Evolutionary conservation across 2,797 vertebrate genomes (phyloP).

Genomic region (Gouania willdenowi): DNA sequence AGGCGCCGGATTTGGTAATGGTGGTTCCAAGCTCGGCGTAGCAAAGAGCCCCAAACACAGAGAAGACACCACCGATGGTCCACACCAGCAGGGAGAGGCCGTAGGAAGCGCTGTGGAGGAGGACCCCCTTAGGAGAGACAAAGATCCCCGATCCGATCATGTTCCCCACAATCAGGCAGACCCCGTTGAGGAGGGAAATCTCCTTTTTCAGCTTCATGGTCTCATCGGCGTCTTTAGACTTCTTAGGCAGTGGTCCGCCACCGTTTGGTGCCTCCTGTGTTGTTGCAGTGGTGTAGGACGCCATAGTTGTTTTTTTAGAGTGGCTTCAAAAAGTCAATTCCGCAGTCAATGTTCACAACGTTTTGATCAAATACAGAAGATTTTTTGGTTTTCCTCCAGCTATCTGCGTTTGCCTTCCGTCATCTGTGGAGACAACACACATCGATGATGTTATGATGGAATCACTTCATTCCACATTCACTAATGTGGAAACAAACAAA

Average conservation of each 20-base stretch:
- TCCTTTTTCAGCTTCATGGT: conserved; percentile 89
- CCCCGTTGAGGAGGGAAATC: conserved; percentile 88
- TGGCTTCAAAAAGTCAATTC: too few species aligned
- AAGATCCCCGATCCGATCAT: conserved; percentile 96
- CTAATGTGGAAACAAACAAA: conserved; percentile 28
- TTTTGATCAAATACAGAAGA: background rate
- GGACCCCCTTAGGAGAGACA: conserved; percentile 88
- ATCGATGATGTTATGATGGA: conserved; percentile 25
- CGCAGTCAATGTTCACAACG: too few species aligned
- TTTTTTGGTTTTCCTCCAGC: conserved; percentile 5
- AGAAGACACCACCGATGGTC: conserved; percentile 88
- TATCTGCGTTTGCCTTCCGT: conserved; percentile 46
- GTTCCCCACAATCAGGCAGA: conserved; percentile 92
- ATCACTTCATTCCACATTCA: conserved; percentile 8
- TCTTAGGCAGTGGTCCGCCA: conserved; percentile 11
- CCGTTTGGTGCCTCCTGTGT: conserved; percentile 56
- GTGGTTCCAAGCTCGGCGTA: conserved; percentile 93
- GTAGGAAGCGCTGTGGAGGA: conserved; percentile 88
- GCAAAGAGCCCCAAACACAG: conserved; percentile 88
- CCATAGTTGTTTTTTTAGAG: conserved; percentile 53
- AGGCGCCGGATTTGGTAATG: conserved; percentile 92
- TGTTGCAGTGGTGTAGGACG: conserved; percentile 49
- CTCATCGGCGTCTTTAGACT: conserved; percentile 41
- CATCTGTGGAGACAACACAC: conserved; percentile 63
- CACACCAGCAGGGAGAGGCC: conserved; percentile 88